Evolutionary conservation across 2,888 invertebrate species (phyloP), one percentile per base, ranked within the genome.

Genomic region (Operophtera brumata): DNA sequence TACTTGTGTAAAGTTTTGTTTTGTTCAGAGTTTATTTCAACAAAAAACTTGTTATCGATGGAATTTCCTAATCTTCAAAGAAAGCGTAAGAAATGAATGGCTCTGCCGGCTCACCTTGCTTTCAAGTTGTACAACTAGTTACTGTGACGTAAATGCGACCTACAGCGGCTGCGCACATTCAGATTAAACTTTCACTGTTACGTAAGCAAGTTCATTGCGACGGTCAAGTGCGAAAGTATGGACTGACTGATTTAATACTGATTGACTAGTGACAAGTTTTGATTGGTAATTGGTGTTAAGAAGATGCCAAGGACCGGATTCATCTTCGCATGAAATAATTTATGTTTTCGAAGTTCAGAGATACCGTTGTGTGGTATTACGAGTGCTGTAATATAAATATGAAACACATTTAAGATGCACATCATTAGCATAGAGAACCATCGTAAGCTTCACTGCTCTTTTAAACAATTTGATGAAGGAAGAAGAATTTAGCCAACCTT

Each of bases 171-270:
- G 28, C 47, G 51, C 41, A 47, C 46, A 34, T 47, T 12, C 41
- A 56, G 57, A 59, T 58, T 36, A 40, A 58, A 67, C 77, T 77
- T 77, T 77, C 77, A 67, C 76, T 68, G 53, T 69, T 69, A 69
- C 66, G 63, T 61, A 64, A 64, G 51, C 66, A 69, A 73, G 72
- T 71, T 72, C 72, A 66, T 54, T 63, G 56, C 55, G 59, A 61
- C 47, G 61, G 58, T 61, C 61, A 61, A 62, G 62, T 61, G 43
- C 60, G 54, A 55, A 44, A 49, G 48, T 48, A 50, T 49, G 43
- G 44, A 34, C 8, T 41, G 36, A 55, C 47, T 52, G 48, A 50
- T 49, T 47, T 54, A 44, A 61, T 56, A 35, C 55, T 49, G 42
- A 56, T 60, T 57, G 56, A 34, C 25, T 1, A 30, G 52, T 41